phyloP scores from a whole-genome alignment of 2,888 invertebrate genomes.

The Drosophila helvetica region DNA sequence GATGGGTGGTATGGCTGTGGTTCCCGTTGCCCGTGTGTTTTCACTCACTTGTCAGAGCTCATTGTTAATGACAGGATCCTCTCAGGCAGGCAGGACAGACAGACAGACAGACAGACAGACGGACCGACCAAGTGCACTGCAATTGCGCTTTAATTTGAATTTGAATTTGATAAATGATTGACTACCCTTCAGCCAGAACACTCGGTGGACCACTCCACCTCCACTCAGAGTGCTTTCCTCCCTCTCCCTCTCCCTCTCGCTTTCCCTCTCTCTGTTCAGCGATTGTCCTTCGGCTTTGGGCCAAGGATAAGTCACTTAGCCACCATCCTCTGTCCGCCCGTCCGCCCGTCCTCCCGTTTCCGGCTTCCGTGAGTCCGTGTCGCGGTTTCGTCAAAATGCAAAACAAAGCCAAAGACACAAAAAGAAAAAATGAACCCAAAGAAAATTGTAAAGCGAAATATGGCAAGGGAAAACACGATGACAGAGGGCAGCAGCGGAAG shows the following conservation, averaged over 20 bases:
- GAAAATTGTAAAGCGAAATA: slow-evolving; percentile 12
- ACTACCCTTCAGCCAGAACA: slow-evolving; percentile 13
- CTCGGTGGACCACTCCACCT: slow-evolving; percentile 3
- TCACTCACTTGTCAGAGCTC: slow-evolving; percentile 69
- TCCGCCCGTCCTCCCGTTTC: not conserved
- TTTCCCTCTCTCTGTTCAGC: not conserved
- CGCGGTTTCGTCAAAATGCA: slow-evolving; percentile 10
- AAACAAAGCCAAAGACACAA: not conserved
- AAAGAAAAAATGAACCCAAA: not conserved
- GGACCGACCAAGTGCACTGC: slow-evolving; percentile 20
- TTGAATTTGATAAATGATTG: slow-evolving; percentile 81
- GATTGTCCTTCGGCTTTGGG: not conserved
- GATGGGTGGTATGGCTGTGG: slow-evolving; percentile 30
- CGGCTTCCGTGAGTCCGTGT: slow-evolving; percentile 1
- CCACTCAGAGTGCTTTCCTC: too few relatives aligned
- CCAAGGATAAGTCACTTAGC: not conserved
- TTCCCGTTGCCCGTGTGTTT: slow-evolving; percentile 7
- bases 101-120: not conserved
- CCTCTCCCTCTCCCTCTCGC: not conserved
- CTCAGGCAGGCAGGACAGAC: not conserved
- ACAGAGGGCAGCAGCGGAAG: not conserved
- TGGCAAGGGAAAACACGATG: slow-evolving; percentile 6
- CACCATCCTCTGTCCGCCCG: not conserved
- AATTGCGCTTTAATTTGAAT: slow-evolving; percentile 77
- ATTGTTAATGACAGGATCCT: slow-evolving; percentile 72